Conservation (phyloP, 2,888 invertebrate genomes). For the Prenolepis imparis region DNA sequence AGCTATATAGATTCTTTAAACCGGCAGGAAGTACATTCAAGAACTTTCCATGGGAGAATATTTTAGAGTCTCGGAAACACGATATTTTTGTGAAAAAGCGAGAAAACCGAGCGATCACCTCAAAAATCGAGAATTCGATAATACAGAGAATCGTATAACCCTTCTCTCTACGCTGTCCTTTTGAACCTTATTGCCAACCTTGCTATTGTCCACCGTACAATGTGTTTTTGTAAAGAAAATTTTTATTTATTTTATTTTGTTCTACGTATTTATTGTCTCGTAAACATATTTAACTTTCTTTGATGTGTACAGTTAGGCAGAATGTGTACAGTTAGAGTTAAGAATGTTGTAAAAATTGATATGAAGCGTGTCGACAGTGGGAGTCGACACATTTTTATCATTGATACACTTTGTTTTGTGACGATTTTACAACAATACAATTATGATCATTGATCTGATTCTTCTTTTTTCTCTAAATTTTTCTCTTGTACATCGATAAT, state of each 20-base stretch:
- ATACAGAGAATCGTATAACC: not conserved
- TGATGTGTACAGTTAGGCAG: not conserved
- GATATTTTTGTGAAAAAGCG: conserved; percentile 20
- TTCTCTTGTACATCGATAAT: not conserved
- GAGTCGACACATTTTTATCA: conserved; percentile 76
- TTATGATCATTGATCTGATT: conserved; percentile 66
- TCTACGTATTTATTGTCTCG: not conserved
- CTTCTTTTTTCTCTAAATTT: conserved; percentile 55
- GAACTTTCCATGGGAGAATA: not conserved
- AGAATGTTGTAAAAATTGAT: not conserved
- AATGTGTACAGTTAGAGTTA: not conserved
- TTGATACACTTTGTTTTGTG: conserved; percentile 81
- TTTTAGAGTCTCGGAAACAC: not conserved
- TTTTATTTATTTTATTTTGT: not conserved
- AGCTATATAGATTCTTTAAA: not conserved
- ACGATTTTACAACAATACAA: conserved; percentile 77
- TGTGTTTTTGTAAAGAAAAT: not conserved
- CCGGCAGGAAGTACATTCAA: not conserved
- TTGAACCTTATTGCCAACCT: not conserved
- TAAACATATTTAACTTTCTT: not conserved
- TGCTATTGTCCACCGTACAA: not conserved
- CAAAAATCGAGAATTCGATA: not conserved
- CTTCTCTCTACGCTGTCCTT: not conserved
- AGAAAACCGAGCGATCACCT: not conserved
- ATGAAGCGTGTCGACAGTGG: conserved; percentile 18